These are phyloP conservation scores for Diachrysia chrysitis DNA, from an alignment of 2,888 invertebrate genomes.

Conservation along the genomic window DNA sequence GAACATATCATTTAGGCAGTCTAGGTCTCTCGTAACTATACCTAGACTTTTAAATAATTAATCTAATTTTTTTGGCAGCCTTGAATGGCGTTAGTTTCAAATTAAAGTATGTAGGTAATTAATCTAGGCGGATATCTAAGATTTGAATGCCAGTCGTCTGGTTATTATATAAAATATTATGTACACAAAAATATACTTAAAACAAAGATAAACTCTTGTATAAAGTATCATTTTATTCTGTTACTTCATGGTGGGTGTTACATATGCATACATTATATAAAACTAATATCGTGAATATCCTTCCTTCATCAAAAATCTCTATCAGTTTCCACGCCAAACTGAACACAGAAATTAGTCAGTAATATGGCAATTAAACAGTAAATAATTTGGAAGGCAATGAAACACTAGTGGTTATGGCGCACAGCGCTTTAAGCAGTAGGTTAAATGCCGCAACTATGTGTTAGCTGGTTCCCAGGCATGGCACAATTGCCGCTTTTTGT, in stretches of 20 bases:
- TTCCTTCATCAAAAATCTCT: constrained; percentile 17
- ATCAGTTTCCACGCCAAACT: constrained; percentile 37
- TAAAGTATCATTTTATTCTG: neutral
- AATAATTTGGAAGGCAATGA: constrained; percentile 36
- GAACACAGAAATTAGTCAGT: constrained; percentile 42
- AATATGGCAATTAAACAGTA: constrained; percentile 37
- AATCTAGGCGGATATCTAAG: neutral
- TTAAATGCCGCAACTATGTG: constrained; percentile 43
- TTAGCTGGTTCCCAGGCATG: constrained; percentile 74
- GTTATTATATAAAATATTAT: constrained; percentile 3
- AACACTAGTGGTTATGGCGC: constrained; percentile 27
- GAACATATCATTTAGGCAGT: constrained; percentile 58
- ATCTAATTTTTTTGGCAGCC: neutral
- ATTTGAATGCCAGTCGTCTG: neutral
- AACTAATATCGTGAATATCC: constrained; percentile 14
- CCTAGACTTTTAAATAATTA: constrained; percentile 7
- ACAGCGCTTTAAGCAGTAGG: constrained; percentile 14
- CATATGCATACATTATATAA: constrained; percentile 1
- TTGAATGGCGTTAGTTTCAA: neutral
- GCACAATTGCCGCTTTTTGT: constrained; percentile 80
- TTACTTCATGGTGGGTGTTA: neutral
- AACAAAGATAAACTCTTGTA: constrained; percentile 2
- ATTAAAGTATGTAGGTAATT: neutral
- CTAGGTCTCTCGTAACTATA: constrained; percentile 9
- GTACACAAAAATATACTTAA: neutral